Base-by-base conservation (phyloP, 1,140 invertebrate genomes). In the Arctopsyche grandis region DNA sequence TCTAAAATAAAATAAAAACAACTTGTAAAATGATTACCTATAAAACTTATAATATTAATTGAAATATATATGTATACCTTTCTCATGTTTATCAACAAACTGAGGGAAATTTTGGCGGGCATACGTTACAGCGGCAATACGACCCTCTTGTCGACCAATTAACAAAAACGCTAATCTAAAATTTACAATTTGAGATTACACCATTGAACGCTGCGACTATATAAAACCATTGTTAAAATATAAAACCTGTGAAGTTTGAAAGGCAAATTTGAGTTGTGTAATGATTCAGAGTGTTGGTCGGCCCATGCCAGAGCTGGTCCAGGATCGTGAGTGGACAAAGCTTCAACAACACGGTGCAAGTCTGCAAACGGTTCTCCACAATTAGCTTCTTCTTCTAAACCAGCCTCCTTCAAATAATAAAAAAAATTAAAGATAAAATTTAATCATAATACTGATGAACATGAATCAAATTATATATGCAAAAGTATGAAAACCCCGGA, bases 21-120 rank as follows among this genome's bases (percentile, higher is more conserved):
- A 73, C 38, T 69, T 16, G 52, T 1, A 74, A 74, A 24, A 74
- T 74, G 5, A 26, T 74, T n/a, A 74, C n/a, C n/a, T n/a, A 29
- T 5, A 3, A 26, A 19, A 12, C 5, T 38, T 22, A 71, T 44
- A 76, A 46, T 69, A 71, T 69, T 69, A 29, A n/a, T 10, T 5
- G n/a, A n/a, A 75, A 63, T 58, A 14, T 75, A 58, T 69, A 9
- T 9, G 26, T 58, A n/a, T 93, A 84, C 95, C 95, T 91, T 95
- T 95, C 83, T 95, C 93, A 86, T 97, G 94, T 77, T 91, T 90
- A 70, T 90, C 87, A 22, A 96, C 94, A 86, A 97, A 97, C 83
- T 93, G 93, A 43, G 93, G 92, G 84, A 99, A 94, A 88, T 97
- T 91, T 80, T 90, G 90, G 56, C 96, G 91, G 0, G 97, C 97